Conservation (phyloP, 1,140 invertebrate species). For the Leptopilina boulardi region DNA sequence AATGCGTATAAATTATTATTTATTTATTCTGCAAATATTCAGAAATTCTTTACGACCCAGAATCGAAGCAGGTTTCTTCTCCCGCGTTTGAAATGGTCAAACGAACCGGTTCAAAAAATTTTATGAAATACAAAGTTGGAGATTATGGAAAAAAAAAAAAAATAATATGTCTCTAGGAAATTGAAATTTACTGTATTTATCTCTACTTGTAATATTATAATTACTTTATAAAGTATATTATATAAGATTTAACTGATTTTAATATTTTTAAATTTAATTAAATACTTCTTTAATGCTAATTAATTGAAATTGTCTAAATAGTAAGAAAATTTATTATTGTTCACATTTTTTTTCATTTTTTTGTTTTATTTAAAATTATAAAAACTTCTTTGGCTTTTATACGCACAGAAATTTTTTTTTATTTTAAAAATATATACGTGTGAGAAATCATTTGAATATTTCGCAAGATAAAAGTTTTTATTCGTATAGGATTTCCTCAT, state of each 20-base stretch:
- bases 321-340: too few species aligned
- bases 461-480: background rate
- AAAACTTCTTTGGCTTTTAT: too few species aligned
- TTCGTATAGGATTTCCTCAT: background rate
- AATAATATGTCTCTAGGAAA: background rate
- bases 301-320: too few species aligned
- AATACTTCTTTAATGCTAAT: too few species aligned
- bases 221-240: too few species aligned
- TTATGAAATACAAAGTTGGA: background rate
- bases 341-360: too few species aligned
- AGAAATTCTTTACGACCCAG: slow-evolving; percentile 4
- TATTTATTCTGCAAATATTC: background rate
- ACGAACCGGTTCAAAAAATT: slow-evolving; percentile 16
- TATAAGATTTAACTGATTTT: too few species aligned
- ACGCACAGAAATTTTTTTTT: background rate
- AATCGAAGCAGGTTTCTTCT: slow-evolving; percentile 20
- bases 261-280: too few species aligned
- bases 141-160: background rate
- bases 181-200: background rate
- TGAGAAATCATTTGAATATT: background rate
- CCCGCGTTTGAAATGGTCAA: background rate
- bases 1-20: too few species aligned
- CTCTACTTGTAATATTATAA: too few species aligned
- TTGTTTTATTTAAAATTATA: too few species aligned
- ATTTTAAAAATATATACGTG: background rate